Evolutionary conservation across 2,888 invertebrate species (phyloP), one percentile per base, ranked within the genome.

Genomic region (Pandemis cinnamomeana): DNA sequence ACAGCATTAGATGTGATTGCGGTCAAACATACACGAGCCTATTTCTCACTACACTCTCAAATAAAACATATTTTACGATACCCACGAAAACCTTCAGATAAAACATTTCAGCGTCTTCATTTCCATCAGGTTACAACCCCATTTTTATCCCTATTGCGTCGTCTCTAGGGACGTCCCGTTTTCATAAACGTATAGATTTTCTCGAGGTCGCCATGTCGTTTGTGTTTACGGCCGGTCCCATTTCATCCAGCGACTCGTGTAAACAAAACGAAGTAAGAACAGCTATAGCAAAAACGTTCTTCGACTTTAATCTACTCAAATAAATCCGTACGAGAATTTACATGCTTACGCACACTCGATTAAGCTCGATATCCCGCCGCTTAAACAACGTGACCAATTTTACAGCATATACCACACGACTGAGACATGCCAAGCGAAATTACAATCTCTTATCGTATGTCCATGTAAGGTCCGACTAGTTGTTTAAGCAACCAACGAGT

Each of bases 181-280:
- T 51, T 53, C 61, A 62, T 67, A 72, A 67, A 5, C 42, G 44
- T 53, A 67, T 67, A 27, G 67, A 53, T 67, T 66, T 66, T 66
- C 61, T 36, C 42, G 61, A 72, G 53, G 67, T n/a, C 61, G 62
- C 61, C 36, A 41, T 55, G 48, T n/a, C 36, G 66, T 44, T 53
- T 44, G 42, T 67, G 27, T 67, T 67, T 67, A 67, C 51, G 41
- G 41, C 41, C 27, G 58, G 44, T 62, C 27, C 44, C 62, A 36
- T 60, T 46, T 67, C 51, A 66, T 61, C 36, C 48, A 27, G 64
- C 62, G 41, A 20, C 15, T 53, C 36, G 72, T 15, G 55, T 63
- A 67, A 62, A 67, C 67, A 20, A 53, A 46, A 13, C 13, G 8
- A 15, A 36, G 11, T 13, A 8, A 13, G 48, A 10, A 5, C 20